phyloP scores from a whole-genome alignment of 2,888 invertebrate species.

The Synanthedon myopaeformis region DNA sequence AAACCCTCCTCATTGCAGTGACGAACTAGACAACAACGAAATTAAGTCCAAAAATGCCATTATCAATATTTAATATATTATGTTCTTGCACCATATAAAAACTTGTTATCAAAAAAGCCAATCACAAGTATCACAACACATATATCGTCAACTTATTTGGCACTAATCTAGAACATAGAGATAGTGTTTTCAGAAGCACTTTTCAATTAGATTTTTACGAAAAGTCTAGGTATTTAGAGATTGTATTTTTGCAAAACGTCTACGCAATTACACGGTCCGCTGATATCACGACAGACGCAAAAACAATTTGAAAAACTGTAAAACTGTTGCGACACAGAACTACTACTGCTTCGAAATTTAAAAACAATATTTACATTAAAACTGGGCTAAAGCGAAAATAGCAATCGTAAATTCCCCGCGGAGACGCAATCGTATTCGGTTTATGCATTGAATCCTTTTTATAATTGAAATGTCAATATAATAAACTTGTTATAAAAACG shows the following conservation, averaged over 20 bases:
- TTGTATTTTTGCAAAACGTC: constrained; percentile 20
- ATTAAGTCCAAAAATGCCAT: constrained; percentile 33
- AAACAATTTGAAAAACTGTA: constrained; percentile 17
- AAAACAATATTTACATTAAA: constrained; percentile 61
- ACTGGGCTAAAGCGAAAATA: constrained; percentile 62
- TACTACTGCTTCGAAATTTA: constrained; percentile 39
- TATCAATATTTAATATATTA: constrained; percentile 11
- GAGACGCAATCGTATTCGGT: not conserved
- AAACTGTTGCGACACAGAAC: constrained; percentile 12
- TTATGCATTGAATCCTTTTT: not conserved
- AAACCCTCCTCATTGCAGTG: constrained; percentile 60
- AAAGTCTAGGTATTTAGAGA: constrained; percentile 21
- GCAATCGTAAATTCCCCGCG: constrained; percentile 9
- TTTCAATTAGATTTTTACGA: no score
- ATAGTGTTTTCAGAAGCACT: constrained; percentile 10
- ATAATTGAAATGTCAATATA: not conserved
- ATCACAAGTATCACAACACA: not conserved
- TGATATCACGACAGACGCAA: constrained; percentile 14
- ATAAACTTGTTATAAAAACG: not conserved
- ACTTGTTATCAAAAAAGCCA: not conserved
- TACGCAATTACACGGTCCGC: constrained; percentile 23
- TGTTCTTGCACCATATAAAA: not conserved
- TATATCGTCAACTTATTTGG: constrained; percentile 16
- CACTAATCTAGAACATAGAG: constrained; percentile 30
- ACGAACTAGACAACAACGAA: constrained; percentile 18